phyloP scores from a whole-genome alignment of 2,113 vertebrate species.

The Actenoides hombroni region DNA sequence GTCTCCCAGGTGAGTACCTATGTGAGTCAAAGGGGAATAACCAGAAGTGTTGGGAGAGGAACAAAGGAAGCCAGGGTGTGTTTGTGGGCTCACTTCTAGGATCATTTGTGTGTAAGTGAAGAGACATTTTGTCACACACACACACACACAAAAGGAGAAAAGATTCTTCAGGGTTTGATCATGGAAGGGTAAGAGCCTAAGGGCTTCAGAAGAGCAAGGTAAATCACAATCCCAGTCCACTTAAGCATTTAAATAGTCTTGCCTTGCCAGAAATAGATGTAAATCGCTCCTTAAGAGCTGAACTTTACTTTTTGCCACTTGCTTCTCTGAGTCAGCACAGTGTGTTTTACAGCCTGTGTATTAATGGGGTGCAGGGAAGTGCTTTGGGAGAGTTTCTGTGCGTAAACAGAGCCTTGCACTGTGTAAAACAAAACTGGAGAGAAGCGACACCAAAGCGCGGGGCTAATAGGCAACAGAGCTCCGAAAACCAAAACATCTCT shows the following conservation, averaged over 20 bases:
- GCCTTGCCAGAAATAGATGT: background rate
- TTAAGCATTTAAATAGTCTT: background rate
- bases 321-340: background rate
- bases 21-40: background rate
- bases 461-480: constrained; percentile 37
- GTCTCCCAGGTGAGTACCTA: background rate
- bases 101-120: background rate
- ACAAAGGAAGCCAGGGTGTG: background rate
- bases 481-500: constrained; percentile 42
- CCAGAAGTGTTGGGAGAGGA: background rate
- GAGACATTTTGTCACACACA: background rate
- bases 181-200: background rate
- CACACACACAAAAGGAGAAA: background rate
- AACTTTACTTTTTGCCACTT: background rate
- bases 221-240: background rate
- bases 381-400: background rate
- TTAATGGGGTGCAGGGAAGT: background rate
- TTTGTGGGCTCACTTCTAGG: background rate
- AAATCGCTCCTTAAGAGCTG: background rate
- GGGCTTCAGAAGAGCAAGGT: background rate
- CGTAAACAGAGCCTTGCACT: background rate
- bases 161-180: background rate
- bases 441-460: background rate
- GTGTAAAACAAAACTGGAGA: background rate
- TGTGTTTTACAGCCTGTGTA: background rate